Percentiles rank a stretch among this genome's conserved stretches.
These are phyloP conservation scores for Meandrina meandrites DNA, from an alignment of 92 coral and sea anemone species.

Conservation along the genomic window DNA sequence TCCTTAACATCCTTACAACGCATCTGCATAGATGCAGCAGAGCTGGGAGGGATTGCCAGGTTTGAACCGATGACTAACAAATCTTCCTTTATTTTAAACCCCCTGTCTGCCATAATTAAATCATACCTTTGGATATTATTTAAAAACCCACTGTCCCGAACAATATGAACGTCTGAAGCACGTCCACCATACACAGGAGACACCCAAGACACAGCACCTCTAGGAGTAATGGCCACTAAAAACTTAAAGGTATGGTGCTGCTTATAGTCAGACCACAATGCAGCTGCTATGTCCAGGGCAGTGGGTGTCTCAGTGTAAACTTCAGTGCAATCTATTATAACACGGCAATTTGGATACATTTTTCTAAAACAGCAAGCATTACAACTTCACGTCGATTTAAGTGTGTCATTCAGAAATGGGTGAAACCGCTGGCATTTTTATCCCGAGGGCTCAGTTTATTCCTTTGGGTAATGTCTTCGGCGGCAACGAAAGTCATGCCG, in stretches of 20 bases:
- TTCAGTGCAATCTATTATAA: constrained; percentile 41
- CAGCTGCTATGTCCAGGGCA: constrained; percentile 40
- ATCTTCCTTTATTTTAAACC: constrained; percentile 46
- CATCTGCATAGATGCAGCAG: constrained; percentile 50
- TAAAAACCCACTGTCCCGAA: constrained; percentile 48
- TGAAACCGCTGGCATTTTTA: no score
- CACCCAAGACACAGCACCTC: constrained; percentile 48
- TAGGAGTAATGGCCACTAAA: constrained; percentile 39
- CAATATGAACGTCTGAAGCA: constrained; percentile 41
- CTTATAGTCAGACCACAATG: constrained; percentile 50
- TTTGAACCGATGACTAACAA: constrained; percentile 30
- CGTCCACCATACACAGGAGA: constrained; percentile 51
- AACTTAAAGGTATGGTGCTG: constrained; percentile 54
- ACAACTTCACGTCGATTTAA: no score
- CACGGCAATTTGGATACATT: constrained; percentile 25
- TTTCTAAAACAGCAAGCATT: constrained; percentile 36
- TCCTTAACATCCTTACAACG: constrained; percentile 28
- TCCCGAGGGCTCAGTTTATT: no score
- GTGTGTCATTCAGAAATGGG: no score
- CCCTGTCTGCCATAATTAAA: constrained; percentile 44
- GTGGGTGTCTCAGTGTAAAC: constrained; percentile 50
- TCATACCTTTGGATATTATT: constrained; percentile 39
- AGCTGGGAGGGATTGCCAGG: constrained; percentile 46
- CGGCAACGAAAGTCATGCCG: no score
- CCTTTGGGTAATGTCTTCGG: no score